These are phyloP conservation scores for Platichthys flesus DNA, from an alignment of 2,113 vertebrate genomes.

Conservation along the genomic window DNA sequence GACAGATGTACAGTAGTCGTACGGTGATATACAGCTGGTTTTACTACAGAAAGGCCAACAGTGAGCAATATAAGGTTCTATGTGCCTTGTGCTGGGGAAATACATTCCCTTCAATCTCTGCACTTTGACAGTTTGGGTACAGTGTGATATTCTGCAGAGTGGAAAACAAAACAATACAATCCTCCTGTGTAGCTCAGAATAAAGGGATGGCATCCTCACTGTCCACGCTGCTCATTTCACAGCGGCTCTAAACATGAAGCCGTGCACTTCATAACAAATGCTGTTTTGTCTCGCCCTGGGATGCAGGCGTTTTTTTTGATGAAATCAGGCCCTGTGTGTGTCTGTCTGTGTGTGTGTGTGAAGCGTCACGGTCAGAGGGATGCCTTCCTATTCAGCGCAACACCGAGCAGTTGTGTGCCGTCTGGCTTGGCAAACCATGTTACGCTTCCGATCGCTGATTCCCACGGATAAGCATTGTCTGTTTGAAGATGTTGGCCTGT, in stretches of 20 bases:
- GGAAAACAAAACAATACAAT: slow-evolving; percentile 8
- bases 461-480: slow-evolving; percentile 40
- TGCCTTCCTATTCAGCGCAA: slow-evolving; percentile 58
- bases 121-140: slow-evolving; percentile 48
- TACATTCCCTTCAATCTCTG: slow-evolving; percentile 20
- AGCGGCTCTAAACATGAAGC: slow-evolving; percentile 43
- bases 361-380: slow-evolving; percentile 59
- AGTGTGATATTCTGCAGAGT: slow-evolving; percentile 12
- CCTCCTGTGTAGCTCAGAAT: slow-evolving; percentile 29
- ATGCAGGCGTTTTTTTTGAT: slow-evolving; percentile 47
- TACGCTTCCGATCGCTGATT: slow-evolving; percentile 58
- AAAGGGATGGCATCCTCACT: slow-evolving; percentile 44
- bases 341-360: slow-evolving; percentile 26
- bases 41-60: neutral
- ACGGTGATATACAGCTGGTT: neutral
- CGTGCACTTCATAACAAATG: slow-evolving; percentile 50
- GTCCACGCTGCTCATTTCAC: slow-evolving; percentile 44
- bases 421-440: slow-evolving; percentile 46
- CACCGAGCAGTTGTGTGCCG: slow-evolving; percentile 36
- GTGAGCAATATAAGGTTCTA: neutral
- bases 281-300: slow-evolving; percentile 51
- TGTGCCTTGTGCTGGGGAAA: slow-evolving; percentile 17
- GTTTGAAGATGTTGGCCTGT: slow-evolving; percentile 39
- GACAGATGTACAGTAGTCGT: neutral
- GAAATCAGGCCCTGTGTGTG: slow-evolving; percentile 52